A percentile compares a stretch with the other conserved stretches of the same genome.
Conservation (phyloP, 2,113 vertebrate species). For the Hucho hucho region DNA sequence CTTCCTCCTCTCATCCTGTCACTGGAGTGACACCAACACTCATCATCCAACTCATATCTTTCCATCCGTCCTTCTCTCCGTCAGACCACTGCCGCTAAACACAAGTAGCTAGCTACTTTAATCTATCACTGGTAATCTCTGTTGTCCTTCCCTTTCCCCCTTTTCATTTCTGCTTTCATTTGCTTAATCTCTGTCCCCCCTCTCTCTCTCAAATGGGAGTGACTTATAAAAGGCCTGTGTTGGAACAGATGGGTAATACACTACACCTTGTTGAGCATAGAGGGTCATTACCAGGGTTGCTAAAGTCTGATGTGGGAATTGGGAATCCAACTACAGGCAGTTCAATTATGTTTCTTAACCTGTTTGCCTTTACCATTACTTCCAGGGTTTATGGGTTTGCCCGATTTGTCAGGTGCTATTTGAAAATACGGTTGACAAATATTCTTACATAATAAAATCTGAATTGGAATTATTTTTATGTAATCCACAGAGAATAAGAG, state of each 20-base stretch:
- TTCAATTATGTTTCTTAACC: not conserved
- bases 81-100: not conserved
- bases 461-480: too few relatives aligned
- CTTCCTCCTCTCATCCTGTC: slow-evolving; percentile 19
- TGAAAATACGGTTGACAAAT: not conserved
- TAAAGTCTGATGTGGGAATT: too few relatives aligned
- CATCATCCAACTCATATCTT: not conserved
- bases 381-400: too few relatives aligned
- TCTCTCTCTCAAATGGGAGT: slow-evolving; percentile 1
- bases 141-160: not conserved
- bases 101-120: not conserved
- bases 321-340: not conserved
- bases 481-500: too few relatives aligned
- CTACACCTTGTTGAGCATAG: too few relatives aligned
- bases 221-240: not conserved
- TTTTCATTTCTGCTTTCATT: not conserved
- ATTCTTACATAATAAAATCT: not conserved
- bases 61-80: not conserved
- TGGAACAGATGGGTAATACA: not conserved
- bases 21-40: slow-evolving; percentile 31
- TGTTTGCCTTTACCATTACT: not conserved
- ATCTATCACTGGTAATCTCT: not conserved
- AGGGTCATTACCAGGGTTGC: too few relatives aligned
- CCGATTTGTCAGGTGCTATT: not conserved
- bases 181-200: not conserved